Conservation (phyloP, 30 jellyfish, hydroid and myxozoan genomes). For the Pseudorhiza aurosa region DNA sequence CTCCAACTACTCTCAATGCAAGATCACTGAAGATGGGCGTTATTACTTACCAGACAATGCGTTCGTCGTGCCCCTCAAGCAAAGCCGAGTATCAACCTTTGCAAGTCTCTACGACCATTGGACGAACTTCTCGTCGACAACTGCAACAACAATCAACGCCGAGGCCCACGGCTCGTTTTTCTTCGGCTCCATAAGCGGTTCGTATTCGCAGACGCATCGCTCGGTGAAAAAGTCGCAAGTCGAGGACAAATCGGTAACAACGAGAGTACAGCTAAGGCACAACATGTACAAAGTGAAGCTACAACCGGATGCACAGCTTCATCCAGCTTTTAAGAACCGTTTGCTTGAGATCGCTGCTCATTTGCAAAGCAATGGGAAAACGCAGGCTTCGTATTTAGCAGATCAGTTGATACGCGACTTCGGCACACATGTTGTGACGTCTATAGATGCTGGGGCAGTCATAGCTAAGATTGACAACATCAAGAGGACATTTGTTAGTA, state of each 20-base stretch:
- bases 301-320: slow-evolving; percentile 77
- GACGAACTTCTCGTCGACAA: slow-evolving; percentile 70
- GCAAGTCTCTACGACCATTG: slow-evolving; percentile 75
- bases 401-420: slow-evolving; percentile 70
- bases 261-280: slow-evolving; percentile 76
- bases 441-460: slow-evolving; percentile 83
- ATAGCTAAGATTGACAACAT: slow-evolving; percentile 59
- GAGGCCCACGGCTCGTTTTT: slow-evolving; percentile 75
- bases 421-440: slow-evolving; percentile 78
- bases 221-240: slow-evolving; percentile 62
- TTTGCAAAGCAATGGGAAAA: slow-evolving; percentile 60
- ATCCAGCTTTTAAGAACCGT: slow-evolving; percentile 67
- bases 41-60: slow-evolving; percentile 61
- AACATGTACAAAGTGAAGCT: slow-evolving; percentile 66
- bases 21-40: slow-evolving; percentile 74
- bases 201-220: slow-evolving; percentile 61
- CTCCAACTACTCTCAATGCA: slow-evolving; percentile 48
- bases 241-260: slow-evolving; percentile 72
- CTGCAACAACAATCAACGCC: slow-evolving; percentile 69
- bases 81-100: slow-evolving; percentile 61
- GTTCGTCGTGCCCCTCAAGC: slow-evolving; percentile 70
- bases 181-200: slow-evolving; percentile 74
- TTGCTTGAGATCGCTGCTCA: slow-evolving; percentile 80
- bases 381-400: slow-evolving; percentile 63
- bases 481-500: slow-evolving; percentile 50